Conservation (phyloP, 2,797 vertebrate genomes). For the Sebastes itinus region DNA sequence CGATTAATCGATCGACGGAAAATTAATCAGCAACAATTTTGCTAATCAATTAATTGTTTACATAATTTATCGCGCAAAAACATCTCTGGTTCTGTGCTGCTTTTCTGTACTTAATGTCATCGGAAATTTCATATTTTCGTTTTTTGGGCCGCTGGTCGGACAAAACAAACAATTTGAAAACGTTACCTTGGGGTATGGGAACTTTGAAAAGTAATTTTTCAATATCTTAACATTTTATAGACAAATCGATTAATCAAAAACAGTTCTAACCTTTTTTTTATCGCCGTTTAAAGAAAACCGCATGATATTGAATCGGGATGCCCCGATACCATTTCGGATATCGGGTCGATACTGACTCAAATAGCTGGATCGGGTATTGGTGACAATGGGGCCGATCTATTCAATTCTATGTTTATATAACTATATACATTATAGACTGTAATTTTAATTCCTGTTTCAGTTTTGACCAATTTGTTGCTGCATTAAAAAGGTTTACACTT, state of each 20-base stretch:
- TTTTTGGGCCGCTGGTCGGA: background rate
- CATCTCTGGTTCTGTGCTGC: background rate
- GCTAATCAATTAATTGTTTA: background rate
- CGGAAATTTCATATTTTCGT: background rate
- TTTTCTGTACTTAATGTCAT: background rate
- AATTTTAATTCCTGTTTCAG: too few relatives aligned
- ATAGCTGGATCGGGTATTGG: too few relatives aligned
- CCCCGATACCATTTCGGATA: accelerated
- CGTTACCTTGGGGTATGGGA: accelerated
- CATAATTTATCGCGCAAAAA: background rate
- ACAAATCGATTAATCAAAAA: background rate
- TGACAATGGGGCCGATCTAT: too few relatives aligned
- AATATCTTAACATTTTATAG: background rate
- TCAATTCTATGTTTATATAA: too few relatives aligned
- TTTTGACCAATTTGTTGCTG: too few relatives aligned
- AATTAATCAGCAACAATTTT: background rate
- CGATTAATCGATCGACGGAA: background rate
- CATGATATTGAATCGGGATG: background rate
- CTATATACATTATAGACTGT: too few relatives aligned
- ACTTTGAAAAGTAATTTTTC: background rate
- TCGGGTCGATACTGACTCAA: too few relatives aligned
- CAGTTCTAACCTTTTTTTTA: background rate
- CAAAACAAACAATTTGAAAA: background rate
- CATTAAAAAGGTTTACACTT: too few relatives aligned
- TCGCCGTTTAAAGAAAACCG: background rate